Evolutionary conservation across 2,888 invertebrate genomes (phyloP), one percentile per base, ranked within the genome.

Genomic region (Apomyelois bistriatella): DNA sequence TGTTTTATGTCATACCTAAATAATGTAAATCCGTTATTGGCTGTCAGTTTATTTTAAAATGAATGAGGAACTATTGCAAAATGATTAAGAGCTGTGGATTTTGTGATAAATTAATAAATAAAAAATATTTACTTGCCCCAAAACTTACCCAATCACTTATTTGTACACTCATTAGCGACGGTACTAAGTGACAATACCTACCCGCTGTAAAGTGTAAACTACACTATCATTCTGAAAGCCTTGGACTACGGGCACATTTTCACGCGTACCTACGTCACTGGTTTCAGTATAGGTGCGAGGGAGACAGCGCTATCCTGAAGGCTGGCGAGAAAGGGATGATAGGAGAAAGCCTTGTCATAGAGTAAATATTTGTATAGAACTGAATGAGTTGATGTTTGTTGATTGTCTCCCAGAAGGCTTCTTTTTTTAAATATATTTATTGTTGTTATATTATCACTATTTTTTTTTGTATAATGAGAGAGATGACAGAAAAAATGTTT

Each of bases 221-320:
- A 12, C n/a, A 42, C 13, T 42, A 42, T 32, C 41, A 43, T 2
- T 1, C 43, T 43, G 60, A 71, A 71, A 71, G 66, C 76, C 74
- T 74, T 71, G 69, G 70, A 65, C 65, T 62, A 62, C 62, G 65
- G 62, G 40, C 66, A 67, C 68, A 72, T 73, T 79, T 77, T 75
- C 76, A 76, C 74, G 72, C 69, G 70, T 67, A 66, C 72, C 68
- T 72, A 69, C 72, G 72, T 76, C 76, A 74, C 70, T 70, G 68
- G 71, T 70, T 75, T 72, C 68, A 70, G 70, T 69, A 65, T 65
- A 67, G 51, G 71, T 54, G 59, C 16, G 66, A 79, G 56, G 9
- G 70, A 65, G 72, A 76, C n/a, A 48, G 60, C 32, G 13, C 50
- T 54, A 64, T 57, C 55, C 56, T 62, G 57, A 51, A 58, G 63